Evolutionary conservation across 2,888 invertebrate genomes (phyloP), one percentile per base, ranked within the genome.

Genomic region (Sinohyriopsis cumingii): DNA sequence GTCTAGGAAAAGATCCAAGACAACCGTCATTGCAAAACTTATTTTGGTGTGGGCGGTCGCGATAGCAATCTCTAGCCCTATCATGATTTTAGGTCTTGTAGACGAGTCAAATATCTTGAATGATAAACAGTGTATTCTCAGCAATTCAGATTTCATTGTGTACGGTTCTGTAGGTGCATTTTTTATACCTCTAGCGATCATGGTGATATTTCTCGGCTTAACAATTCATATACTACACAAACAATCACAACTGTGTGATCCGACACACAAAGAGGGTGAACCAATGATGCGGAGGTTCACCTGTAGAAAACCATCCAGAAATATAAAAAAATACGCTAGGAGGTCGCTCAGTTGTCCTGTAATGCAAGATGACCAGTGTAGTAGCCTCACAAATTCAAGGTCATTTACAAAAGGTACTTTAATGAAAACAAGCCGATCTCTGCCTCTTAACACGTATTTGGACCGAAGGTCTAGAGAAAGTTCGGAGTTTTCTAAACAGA

Each of bases 21-120:
- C 82, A 1, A 77, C 85, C 18, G 90, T 91, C 59, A 81, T 88
- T 25, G 64, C 97, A 76, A 98, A 98, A 91, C 66, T 73, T 7
- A 97, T 99, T 68, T 94, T 97, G 87, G 97, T 98, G 1, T 98
- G 98, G 98, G 91, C 97, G 59, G 92, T 97, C 68, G 96, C 97
- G 3, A 82, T 92, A 15, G 91, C 90, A 5, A 86, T 92, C 72
- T 82, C 89, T 24, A 91, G 92, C 75, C 89, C 90, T 7, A 84
- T 89, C 55, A 91, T 91, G 76, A 89, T 92, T 62, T 84, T 91
- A 59, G 88, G 90, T 59, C 74, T 86, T 24, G 71, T 86, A 73
- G 93, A 95, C 86, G 93, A 94, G 78, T 92, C 93, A 60, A 95
- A 88, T 78, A 81, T 89, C n/a, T 78, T 88, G 33, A 75, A 76